Evolutionary conservation across 2,888 invertebrate genomes (phyloP), one percentile per base, ranked within the genome.

Genomic region (Caenorhabditis sp.): DNA sequence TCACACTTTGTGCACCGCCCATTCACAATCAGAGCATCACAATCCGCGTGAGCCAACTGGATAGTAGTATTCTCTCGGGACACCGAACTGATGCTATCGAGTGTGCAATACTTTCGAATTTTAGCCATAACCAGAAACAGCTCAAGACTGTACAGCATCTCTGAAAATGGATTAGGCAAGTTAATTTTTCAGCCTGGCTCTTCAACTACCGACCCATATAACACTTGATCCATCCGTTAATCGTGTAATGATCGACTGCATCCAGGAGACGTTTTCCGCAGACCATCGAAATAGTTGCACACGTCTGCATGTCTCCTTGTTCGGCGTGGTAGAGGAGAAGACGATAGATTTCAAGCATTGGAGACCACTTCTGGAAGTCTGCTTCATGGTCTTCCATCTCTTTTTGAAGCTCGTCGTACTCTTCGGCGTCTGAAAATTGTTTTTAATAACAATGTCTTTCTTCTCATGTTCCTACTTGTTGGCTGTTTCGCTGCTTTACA

Each of bases 301-400:
- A 87, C 19, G 87, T 86, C 38, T 88, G 88, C 56, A 87, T 70
- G 58, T 88, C 88, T 44, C 87, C 87, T 75, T 82, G 79, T 38
- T 82, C 82, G 2, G 85, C 77, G 24, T 85, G 85, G 38, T 82
- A 82, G 7, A 59, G 58, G 8, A 85, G 54, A 1, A 85, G 16
- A 44, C 81, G 70, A 26, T 66, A 68, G n/a, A 85, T 74, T 61
- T 85, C 81, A 5, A 69, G 44, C 82, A 85, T 79, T 12, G 85
- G 85, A 16, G 75, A 72, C 84, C 84, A 84, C 12, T 59, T 66
- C 14, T 58, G 35, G n/a, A 41, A 66, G 2, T 72, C 82, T 16
- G 64, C 72, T 68, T 82, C 76, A 2, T 22, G 54, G 1, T 68
- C 28, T 19, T 49, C 19, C 6, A 79, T 14, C 7, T 64, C 54